phyloP scores from a whole-genome alignment of 37 sponge, comb jelly and placozoan genomes.

The Eunapius fragilis region DNA sequence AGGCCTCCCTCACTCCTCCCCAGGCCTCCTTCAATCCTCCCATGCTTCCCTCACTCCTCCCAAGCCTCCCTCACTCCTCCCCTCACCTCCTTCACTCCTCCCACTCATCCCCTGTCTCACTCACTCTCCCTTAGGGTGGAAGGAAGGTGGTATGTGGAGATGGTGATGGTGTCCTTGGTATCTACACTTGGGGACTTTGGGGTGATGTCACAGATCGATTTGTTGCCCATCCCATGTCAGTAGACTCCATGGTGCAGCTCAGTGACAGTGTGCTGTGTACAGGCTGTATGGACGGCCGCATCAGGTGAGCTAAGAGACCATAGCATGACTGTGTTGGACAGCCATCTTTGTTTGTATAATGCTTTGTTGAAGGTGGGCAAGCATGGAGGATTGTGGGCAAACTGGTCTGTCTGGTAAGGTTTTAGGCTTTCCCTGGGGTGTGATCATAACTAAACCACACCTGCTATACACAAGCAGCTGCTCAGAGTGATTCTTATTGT shows the following conservation, averaged over 20 bases:
- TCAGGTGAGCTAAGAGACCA: constrained; percentile 51
- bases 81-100: no score
- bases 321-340: not conserved
- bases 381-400: no score
- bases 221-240: constrained; percentile 58
- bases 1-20: no score
- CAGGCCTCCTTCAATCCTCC: no score
- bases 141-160: constrained; percentile 90
- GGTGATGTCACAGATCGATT: constrained; percentile 88
- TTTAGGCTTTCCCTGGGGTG: not conserved
- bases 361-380: no score
- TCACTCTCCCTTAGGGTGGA: constrained; percentile 43
- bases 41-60: no score
- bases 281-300: constrained; percentile 87
- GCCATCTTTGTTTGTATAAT: not conserved
- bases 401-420: no score
- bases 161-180: constrained; percentile 80
- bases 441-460: not conserved
- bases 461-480: not conserved
- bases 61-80: no score
- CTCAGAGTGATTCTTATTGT: no score
- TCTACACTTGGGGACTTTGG: constrained; percentile 92
- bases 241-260: constrained; percentile 66
- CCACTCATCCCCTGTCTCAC: no score
- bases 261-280: constrained; percentile 73